Percentiles rank a stretch among this genome's conserved stretches.
Conservation (phyloP, 2,888 invertebrate genomes). For the Pecten maximus region DNA sequence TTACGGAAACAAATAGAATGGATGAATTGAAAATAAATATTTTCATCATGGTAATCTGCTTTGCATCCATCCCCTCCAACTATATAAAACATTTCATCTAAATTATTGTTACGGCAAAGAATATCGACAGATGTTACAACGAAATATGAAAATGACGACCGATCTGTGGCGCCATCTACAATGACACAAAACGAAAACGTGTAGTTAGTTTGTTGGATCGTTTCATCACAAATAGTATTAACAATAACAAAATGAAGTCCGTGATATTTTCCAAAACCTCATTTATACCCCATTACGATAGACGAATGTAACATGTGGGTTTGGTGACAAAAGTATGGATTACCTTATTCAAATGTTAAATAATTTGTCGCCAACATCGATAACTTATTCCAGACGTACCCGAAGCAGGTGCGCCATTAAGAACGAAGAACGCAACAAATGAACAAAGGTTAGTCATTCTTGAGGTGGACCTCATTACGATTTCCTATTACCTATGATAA, state of each 20-base stretch:
- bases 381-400: neutral
- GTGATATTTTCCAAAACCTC: neutral
- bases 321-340: neutral
- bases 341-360: neutral
- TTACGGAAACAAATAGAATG: too few species aligned
- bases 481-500: neutral
- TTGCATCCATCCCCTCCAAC: too few species aligned
- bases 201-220: neutral
- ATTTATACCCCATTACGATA: neutral
- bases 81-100: too few species aligned
- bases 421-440: neutral
- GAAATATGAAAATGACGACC: too few species aligned
- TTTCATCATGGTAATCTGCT: too few species aligned
- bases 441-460: neutral
- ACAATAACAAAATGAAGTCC: neutral
- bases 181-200: too few species aligned
- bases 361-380: neutral
- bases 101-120: too few species aligned
- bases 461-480: conserved; percentile 4
- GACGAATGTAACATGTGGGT: neutral
- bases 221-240: neutral
- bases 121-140: too few species aligned
- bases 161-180: too few species aligned
- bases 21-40: too few species aligned
- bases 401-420: conserved; percentile 27